These are phyloP conservation scores for Phainopepla nitens DNA, from an alignment of 2,113 vertebrate genomes.

Conservation along the genomic window DNA sequence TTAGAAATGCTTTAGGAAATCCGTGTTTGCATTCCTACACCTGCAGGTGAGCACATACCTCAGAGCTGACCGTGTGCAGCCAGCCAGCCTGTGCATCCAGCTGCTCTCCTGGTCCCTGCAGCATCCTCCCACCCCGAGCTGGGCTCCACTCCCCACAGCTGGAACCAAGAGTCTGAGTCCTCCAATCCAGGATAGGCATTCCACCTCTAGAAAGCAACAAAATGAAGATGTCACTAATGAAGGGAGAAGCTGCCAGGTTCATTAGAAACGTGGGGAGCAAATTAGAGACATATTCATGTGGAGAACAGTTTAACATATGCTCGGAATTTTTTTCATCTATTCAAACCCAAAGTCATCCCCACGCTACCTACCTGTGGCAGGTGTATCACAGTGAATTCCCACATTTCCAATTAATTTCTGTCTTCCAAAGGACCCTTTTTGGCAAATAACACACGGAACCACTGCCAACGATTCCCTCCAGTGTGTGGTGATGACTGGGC, in stretches of 20 bases:
- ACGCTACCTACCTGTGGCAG: neutral
- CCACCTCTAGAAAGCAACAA: neutral
- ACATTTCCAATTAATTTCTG: neutral
- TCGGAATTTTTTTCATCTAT: neutral
- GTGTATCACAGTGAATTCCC: neutral
- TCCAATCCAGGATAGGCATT: neutral
- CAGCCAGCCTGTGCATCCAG: fast-evolving
- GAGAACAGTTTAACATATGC: neutral
- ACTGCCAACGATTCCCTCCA: neutral
- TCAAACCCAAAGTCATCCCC: neutral
- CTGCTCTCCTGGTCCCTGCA: neutral
- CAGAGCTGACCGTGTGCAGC: fast-evolving
- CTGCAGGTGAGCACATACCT: fast-evolving
- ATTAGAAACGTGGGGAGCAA: neutral
- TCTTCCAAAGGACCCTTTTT: constrained; percentile 4
- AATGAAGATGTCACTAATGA: constrained; percentile 37
- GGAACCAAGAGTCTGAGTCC: neutral
- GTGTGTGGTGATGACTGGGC: neutral
- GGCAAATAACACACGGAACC: neutral
- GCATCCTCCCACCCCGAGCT: neutral
- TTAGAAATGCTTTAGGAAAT: neutral
- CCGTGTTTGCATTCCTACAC: fast-evolving
- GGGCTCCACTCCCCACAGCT: neutral
- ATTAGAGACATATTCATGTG: neutral
- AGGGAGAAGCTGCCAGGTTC: neutral